Evolutionary conservation across 2,888 invertebrate genomes (phyloP), one percentile per base, ranked within the genome.

Genomic region (Pelosia muscerda): DNA sequence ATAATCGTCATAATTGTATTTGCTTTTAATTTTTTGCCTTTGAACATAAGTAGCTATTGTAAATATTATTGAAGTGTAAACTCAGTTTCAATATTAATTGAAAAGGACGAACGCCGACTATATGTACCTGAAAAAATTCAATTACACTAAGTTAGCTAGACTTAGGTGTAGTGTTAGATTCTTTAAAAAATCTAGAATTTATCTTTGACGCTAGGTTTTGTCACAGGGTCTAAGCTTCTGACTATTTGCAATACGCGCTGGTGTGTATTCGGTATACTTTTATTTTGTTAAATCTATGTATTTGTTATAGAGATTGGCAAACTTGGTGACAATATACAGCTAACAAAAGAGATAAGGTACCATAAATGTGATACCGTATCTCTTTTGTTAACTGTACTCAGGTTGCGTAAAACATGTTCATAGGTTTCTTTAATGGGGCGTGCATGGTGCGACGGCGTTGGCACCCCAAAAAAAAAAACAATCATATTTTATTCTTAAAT

Each of bases 41-140:
- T 83, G 81, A 81, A 81, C 78, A 77, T 25, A 19, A 67, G 83
- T 81, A 75, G 77, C 76, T 68, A 78, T 81, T 92, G 92, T 93
- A 93, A 88, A 92, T 92, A 91, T 84, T 78, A 85, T 80, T 75
- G 78, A 82, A 82, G 75, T 82, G 80, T 69, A 73, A 76, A 79
- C 81, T 79, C 81, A 75, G 80, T 82, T 81, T 73, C 76, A 77
- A 82, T 66, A 68, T 77, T 77, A 74, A 80, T 79, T 77, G 74
- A 67, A 77, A 78, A 72, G 73, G 72, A 81, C 81, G 86, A 90
- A 89, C 91, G 92, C 93, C 90, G 92, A 93, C 91, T 86, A 92
- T 86, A 92, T 89, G 94, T 94, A 94, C 94, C 94, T 94, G 94
- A 94, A 88, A 86, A 84, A 75, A 75, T 93, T 94, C 94, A 94